Conservation (phyloP, 1,140 invertebrate genomes). For the Zaprionus ghesquierei region DNA sequence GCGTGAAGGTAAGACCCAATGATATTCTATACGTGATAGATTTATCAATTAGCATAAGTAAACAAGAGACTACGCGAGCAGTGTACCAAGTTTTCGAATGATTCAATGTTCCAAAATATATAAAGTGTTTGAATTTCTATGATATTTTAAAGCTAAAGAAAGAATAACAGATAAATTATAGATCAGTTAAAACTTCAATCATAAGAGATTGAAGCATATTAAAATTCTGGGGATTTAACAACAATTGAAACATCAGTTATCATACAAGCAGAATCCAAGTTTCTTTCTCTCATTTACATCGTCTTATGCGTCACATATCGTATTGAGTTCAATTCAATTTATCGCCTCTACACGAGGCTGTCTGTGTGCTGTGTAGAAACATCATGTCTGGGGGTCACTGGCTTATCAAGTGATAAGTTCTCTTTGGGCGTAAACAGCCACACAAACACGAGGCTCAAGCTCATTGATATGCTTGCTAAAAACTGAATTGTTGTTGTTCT, state of each 20-base stretch:
- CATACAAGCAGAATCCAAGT: too few species aligned
- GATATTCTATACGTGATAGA: background rate
- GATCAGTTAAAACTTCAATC: too few species aligned
- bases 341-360: slow-evolving; percentile 47
- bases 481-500: background rate
- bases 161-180: too few species aligned
- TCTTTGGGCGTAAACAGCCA: background rate
- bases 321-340: slow-evolving; percentile 50
- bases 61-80: background rate
- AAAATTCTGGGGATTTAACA: too few species aligned
- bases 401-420: slow-evolving; percentile 55
- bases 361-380: slow-evolving; percentile 1
- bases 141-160: too few species aligned
- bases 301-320: background rate
- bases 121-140: too few species aligned
- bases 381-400: slow-evolving; percentile 59
- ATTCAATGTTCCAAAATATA: background rate
- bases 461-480: slow-evolving; percentile 1
- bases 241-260: too few species aligned
- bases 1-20: slow-evolving; percentile 85
- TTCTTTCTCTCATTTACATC: background rate
- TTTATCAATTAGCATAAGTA: background rate
- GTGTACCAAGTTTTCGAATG: background rate
- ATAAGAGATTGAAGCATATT: too few species aligned
- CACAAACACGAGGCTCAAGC: slow-evolving; percentile 1